phyloP scores from a whole-genome alignment of 2,888 invertebrate genomes.

The Odontocolon sp. region DNA sequence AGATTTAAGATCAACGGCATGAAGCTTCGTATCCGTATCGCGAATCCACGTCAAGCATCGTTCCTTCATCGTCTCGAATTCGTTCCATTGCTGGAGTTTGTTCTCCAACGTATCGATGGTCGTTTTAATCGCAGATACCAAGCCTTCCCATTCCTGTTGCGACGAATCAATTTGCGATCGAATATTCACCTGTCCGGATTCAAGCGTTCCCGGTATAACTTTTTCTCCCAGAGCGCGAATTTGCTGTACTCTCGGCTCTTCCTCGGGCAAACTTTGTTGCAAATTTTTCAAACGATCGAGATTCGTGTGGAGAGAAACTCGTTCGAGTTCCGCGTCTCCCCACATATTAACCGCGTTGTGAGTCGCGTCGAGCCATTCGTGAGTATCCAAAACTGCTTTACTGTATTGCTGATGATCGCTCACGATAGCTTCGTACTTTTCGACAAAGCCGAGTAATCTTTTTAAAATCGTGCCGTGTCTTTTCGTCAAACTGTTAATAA shows the following conservation, averaged over 20 bases:
- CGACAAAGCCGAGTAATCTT: constrained; percentile 89
- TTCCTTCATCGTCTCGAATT: constrained; percentile 93
- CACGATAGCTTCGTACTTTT: constrained; percentile 93
- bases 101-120: constrained; percentile 91
- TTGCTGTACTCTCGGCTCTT: constrained; percentile 90
- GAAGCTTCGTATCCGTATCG: constrained; percentile 92
- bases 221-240: constrained; percentile 93
- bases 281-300: constrained; percentile 91
- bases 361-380: constrained; percentile 93
- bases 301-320: constrained; percentile 92
- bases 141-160: constrained; percentile 94
- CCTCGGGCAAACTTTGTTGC: constrained; percentile 90
- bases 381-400: constrained; percentile 92
- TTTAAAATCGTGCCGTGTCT: constrained; percentile 88
- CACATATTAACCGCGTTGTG: constrained; percentile 91
- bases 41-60: constrained; percentile 93
- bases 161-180: constrained; percentile 93
- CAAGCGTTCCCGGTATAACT: constrained; percentile 93
- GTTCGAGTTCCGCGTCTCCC: constrained; percentile 92
- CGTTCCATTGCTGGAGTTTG: constrained; percentile 94
- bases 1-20: constrained; percentile 93
- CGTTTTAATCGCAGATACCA: constrained; percentile 88
- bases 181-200: constrained; percentile 92
- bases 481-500: constrained; percentile 86
- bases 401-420: constrained; percentile 94